phyloP scores from a whole-genome alignment of 2,113 vertebrate species.

The Albula glossodonta region DNA sequence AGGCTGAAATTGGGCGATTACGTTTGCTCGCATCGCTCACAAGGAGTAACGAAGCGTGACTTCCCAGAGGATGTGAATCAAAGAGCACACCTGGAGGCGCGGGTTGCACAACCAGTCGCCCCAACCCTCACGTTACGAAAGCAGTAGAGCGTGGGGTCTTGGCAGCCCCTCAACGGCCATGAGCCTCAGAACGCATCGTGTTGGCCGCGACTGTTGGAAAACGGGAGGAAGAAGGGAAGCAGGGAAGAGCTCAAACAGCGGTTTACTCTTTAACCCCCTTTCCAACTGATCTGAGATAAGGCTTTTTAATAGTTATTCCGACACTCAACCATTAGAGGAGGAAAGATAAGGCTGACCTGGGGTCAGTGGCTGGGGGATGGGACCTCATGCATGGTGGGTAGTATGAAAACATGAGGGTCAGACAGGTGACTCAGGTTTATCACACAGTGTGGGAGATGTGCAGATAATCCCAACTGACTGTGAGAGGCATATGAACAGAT shows the following conservation, averaged over 20 bases:
- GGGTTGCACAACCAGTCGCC: no score
- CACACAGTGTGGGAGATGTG: neutral
- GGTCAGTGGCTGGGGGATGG: slow-evolving; percentile 4
- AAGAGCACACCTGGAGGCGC: no score
- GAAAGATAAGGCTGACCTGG: neutral
- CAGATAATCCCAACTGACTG: neutral
- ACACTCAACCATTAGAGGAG: neutral
- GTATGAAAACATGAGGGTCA: slow-evolving; percentile 1
- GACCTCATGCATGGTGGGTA: neutral
- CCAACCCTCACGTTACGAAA: neutral
- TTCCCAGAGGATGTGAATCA: no score
- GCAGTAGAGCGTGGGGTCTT: neutral
- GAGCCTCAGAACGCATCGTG: neutral
- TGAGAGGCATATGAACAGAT: neutral
- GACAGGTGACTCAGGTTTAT: slow-evolving; percentile 1
- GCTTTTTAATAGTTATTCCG: neutral
- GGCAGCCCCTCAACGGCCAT: neutral
- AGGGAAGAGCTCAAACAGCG: neutral
- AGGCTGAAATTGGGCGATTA: slow-evolving; percentile 21
- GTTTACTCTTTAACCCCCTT: neutral
- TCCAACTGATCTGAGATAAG: neutral
- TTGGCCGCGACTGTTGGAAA: neutral
- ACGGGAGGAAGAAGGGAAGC: neutral
- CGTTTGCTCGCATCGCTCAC: no score
- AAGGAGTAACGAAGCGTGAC: slow-evolving; percentile 15